phyloP scores from a whole-genome alignment of 2,113 vertebrate genomes.

The Chinchilla lanigera region DNA sequence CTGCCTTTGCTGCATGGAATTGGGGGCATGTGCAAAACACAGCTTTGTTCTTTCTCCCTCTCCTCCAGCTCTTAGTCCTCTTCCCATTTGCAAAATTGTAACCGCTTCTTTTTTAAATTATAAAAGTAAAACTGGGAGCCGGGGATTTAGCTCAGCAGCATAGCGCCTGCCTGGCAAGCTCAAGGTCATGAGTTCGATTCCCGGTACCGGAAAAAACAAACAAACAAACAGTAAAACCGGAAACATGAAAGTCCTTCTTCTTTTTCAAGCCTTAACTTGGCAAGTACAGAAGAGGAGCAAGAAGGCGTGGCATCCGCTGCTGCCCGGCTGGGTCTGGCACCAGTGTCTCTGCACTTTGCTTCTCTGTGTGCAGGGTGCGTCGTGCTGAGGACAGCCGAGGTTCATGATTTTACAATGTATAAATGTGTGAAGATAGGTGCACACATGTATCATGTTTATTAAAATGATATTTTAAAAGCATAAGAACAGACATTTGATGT shows the following conservation, averaged over 20 bases:
- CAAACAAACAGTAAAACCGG: no score
- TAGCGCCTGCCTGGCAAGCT: no score
- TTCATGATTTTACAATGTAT: background rate
- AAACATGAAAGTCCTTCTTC: background rate
- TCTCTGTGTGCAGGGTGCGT: background rate
- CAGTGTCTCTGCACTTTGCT: background rate
- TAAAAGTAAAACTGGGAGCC: background rate
- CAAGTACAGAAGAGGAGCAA: background rate
- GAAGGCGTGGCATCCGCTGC: background rate
- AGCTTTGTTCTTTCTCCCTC: background rate
- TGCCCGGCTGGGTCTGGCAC: no score
- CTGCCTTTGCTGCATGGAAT: rapidly evolving
- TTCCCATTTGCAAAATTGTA: background rate
- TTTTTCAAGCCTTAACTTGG: background rate
- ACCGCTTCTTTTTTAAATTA: background rate
- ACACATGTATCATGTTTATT: background rate
- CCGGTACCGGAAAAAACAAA: no score
- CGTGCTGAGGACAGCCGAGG: background rate
- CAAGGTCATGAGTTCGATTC: no score
- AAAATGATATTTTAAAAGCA: background rate
- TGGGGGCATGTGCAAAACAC: background rate
- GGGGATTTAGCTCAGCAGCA: no score
- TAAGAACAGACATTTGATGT: background rate
- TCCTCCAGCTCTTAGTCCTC: background rate
- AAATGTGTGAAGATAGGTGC: background rate